phyloP scores from a whole-genome alignment of 2,888 invertebrate genomes.

The Podotricha telesiphe region DNA sequence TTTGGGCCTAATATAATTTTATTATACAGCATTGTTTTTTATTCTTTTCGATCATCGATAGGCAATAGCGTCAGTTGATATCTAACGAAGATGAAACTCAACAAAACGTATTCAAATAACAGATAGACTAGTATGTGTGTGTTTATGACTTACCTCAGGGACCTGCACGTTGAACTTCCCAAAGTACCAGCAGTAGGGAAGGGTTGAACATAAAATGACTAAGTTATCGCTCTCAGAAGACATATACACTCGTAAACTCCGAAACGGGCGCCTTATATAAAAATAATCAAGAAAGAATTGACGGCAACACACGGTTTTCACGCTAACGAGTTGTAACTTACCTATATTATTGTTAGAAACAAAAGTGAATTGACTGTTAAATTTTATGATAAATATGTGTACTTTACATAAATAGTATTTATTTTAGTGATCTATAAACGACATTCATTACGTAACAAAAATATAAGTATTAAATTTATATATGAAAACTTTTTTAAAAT shows the following conservation, averaged over 20 bases:
- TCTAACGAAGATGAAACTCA: conserved; percentile 42
- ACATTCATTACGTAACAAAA: too few species aligned
- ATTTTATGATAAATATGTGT: conserved; percentile 1
- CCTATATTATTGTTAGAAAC: conserved; percentile 18
- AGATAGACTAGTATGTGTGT: conserved; percentile 74
- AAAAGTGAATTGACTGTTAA: neutral
- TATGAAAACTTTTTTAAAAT: too few species aligned
- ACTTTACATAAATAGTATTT: too few species aligned
- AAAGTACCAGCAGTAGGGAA: conserved; percentile 67
- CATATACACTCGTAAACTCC: conserved; percentile 78
- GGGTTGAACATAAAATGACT: conserved; percentile 81
- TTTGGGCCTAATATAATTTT: conserved; percentile 16
- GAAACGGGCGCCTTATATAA: conserved; percentile 73
- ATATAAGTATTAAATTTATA: too few species aligned
- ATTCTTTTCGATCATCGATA: conserved; percentile 13
- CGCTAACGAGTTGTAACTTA: conserved; percentile 44
- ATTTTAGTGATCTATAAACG: too few species aligned
- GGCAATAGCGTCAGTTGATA: conserved; percentile 29
- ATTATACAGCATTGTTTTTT: conserved; percentile 9
- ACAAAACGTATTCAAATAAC: conserved; percentile 65
- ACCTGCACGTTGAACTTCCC: conserved; percentile 72
- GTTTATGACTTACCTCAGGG: conserved; percentile 75
- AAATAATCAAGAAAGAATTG: conserved; percentile 78
- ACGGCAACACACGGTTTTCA: conserved; percentile 52
- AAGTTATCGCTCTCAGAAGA: conserved; percentile 81